These are phyloP conservation scores for Hydrolagus affinis DNA, from an alignment of 2,113 vertebrate species.

Conservation along the genomic window DNA sequence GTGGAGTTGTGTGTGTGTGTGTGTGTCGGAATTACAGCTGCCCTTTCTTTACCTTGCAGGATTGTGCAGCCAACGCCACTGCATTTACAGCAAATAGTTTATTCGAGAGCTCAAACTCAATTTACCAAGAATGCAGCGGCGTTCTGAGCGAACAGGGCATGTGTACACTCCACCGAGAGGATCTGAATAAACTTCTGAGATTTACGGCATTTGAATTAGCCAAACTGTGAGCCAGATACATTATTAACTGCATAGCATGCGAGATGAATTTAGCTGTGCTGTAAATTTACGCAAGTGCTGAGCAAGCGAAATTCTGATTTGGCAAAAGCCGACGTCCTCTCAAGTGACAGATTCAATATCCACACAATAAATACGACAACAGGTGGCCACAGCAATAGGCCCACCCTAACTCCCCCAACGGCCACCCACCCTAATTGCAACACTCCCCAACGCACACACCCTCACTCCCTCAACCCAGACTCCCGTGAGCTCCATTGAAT, in stretches of 20 bases:
- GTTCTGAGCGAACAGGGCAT: neutral
- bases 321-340: neutral
- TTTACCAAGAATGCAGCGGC: neutral
- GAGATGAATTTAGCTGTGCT: slow-evolving; percentile 7
- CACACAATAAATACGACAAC: neutral
- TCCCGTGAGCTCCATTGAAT: neutral
- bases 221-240: neutral
- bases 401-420: no score
- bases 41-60: neutral
- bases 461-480: no score
- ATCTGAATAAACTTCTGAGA: neutral
- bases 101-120: neutral
- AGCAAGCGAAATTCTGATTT: neutral
- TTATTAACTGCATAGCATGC: neutral
- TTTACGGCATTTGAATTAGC: neutral
- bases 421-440: no score
- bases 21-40: neutral
- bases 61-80: neutral
- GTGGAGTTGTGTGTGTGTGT: neutral
- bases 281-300: neutral
- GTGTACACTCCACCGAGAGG: neutral
- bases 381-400: neutral
- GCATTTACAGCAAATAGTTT: neutral
- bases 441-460: no score
- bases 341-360: neutral